Evolutionary conservation across 2,797 vertebrate genomes (phyloP).

Genomic region (Phrynocephalus forsythii): DNA sequence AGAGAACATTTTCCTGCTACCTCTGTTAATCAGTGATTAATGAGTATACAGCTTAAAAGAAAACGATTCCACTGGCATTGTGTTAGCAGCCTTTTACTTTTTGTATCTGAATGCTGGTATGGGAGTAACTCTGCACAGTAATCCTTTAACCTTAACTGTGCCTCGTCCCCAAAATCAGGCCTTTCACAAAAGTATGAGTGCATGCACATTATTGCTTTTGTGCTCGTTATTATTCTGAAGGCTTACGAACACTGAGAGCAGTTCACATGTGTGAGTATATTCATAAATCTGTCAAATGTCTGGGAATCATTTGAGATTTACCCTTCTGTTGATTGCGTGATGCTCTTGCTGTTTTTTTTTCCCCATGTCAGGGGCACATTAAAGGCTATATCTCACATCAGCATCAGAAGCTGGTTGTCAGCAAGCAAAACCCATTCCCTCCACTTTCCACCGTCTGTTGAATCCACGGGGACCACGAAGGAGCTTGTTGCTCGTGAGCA

Average conservation of each 20-base stretch:
- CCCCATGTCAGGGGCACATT: constrained; percentile 89
- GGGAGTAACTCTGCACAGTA: neutral
- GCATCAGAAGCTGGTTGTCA: constrained; percentile 98
- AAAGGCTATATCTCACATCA: constrained; percentile 99
- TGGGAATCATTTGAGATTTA: neutral
- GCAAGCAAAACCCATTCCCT: constrained; percentile 97
- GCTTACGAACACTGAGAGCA: neutral
- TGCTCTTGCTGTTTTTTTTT: constrained; percentile 14
- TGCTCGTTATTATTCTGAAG: neutral
- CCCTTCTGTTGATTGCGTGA: neutral
- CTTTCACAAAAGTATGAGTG: neutral
- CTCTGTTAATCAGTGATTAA: neutral
- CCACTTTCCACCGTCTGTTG: constrained; percentile 88
- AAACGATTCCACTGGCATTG: neutral
- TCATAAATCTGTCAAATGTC: neutral
- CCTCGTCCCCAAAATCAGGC: neutral
- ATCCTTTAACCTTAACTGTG: neutral
- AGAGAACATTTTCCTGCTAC: neutral
- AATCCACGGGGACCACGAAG: constrained; percentile 22
- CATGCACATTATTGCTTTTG: neutral
- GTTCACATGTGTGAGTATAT: neutral
- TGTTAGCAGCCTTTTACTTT: neutral
- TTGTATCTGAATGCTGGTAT: neutral
- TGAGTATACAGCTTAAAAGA: neutral
- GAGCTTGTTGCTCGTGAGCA: neutral